Percentiles rank a stretch among this genome's conserved stretches.
These are phyloP conservation scores for Leuctra nigra DNA, from an alignment of 2,888 invertebrate genomes.

Conservation along the genomic window DNA sequence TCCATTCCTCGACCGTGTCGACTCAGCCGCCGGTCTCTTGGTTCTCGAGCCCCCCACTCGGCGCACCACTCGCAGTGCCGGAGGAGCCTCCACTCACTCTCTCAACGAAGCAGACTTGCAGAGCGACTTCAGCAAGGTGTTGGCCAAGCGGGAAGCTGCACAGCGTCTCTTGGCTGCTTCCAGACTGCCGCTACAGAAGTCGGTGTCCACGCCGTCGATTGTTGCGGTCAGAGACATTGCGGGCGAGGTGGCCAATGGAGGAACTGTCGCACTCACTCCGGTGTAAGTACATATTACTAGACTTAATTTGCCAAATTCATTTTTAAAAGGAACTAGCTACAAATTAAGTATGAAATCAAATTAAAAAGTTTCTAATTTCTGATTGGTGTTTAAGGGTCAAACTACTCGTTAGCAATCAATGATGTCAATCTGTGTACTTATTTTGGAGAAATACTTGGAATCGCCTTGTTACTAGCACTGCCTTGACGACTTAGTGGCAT, in stretches of 20 bases:
- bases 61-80: conserved; percentile 35
- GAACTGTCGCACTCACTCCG: conserved; percentile 43
- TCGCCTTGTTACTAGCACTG: too few relatives aligned
- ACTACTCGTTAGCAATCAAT: too few relatives aligned
- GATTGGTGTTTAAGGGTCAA: too few relatives aligned
- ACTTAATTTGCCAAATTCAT: background rate
- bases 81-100: conserved; percentile 57
- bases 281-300: conserved; percentile 26
- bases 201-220: conserved; percentile 84
- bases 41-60: conserved; percentile 42
- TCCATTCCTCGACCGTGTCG: conserved; percentile 40
- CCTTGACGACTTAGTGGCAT: too few relatives aligned
- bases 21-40: conserved; percentile 46
- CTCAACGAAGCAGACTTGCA: conserved; percentile 80
- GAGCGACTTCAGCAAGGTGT: conserved; percentile 69
- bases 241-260: conserved; percentile 47
- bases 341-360: too few relatives aligned
- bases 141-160: conserved; percentile 52
- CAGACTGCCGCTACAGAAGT: conserved; percentile 78
- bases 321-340: too few relatives aligned
- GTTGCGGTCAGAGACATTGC: conserved; percentile 59
- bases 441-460: too few relatives aligned
- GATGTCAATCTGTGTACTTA: too few relatives aligned
- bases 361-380: too few relatives aligned
- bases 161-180: conserved; percentile 52